Evolutionary conservation across 2,113 vertebrate species (phyloP), one percentile per base, ranked within the genome.

Genomic region (Hystrix brachyura): DNA sequence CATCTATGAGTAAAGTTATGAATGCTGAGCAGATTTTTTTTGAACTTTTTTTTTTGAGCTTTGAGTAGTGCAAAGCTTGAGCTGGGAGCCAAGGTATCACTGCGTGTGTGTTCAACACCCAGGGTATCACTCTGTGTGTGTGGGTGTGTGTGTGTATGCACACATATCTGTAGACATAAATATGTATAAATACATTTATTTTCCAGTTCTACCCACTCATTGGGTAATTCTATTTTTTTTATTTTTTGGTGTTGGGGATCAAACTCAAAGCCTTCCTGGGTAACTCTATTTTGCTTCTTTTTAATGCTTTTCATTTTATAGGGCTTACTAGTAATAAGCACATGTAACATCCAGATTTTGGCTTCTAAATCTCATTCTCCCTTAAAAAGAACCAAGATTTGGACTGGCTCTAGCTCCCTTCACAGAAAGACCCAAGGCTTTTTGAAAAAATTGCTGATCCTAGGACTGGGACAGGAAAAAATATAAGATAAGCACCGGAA

Each of bases 331-430:
- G 32, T 60, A 76, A 18, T 86, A 76, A 76, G n/a, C 38, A 48
- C 9, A 29, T 1, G 3, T 25, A 87, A 43, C 69, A 83, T 87
- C 4, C 14, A 25, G 7, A 55, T 83, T 60, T 78, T 74, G 19
- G 17, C n/a, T 74, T 87, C 78, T 87, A 62, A 95, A 71, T 87
- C 48, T 48, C 76, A 82, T 71, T 57, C n/a, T 78, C 21, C 53
- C 65, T 62, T 87, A 32, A 62, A 82, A 97, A 87, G 43, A 82
- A 87, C 27, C 17, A 81, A 55, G 46, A 43, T n/a, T 76, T 62
- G 71, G 17, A 34, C 43, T 76, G 43, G 18, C 46, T 90, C 14
- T 65, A 64, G 59, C 7, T 62, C 34, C 72, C 65, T 65, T 29
- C 7, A 65, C 15, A 69, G 91, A 94, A 95, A n/a, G 74, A 72